These are phyloP conservation scores for Chaenocephalus aceratus DNA, from an alignment of 2,113 vertebrate genomes.

Conservation along the genomic window DNA sequence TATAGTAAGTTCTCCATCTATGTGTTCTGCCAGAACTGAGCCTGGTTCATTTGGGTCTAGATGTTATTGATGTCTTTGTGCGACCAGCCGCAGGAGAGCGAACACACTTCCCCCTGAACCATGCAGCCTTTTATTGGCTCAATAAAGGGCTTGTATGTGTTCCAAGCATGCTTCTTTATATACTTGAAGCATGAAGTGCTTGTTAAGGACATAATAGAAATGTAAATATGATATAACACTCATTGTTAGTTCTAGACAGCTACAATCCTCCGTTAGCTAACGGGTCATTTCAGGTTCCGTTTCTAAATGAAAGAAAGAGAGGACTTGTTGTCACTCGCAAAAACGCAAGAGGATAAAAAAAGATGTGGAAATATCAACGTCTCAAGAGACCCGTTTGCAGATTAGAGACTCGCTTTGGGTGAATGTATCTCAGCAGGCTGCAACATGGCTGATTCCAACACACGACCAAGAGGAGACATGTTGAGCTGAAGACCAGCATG, in stretches of 20 bases:
- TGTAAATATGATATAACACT: background rate
- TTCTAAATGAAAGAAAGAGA: background rate
- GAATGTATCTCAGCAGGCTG: too few species aligned
- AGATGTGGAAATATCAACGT: too few species aligned
- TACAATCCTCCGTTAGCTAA: background rate
- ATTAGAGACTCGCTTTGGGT: too few species aligned
- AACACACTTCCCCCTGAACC: constrained; percentile 81
- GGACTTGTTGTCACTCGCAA: too few species aligned
- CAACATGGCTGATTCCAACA: too few species aligned
- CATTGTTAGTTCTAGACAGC: background rate
- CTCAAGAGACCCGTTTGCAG: too few species aligned
- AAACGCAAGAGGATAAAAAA: too few species aligned
- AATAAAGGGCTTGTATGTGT: constrained; percentile 74
- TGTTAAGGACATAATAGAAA: background rate
- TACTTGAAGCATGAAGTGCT: constrained; percentile 49
- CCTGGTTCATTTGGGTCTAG: too few species aligned
- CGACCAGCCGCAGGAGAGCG: constrained; percentile 10
- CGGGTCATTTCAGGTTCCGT: background rate
- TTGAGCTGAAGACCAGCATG: too few species aligned
- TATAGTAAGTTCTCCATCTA: too few species aligned
- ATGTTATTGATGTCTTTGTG: background rate
- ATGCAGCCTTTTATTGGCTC: constrained; percentile 85
- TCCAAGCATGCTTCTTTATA: constrained; percentile 82
- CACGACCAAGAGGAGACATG: too few species aligned
- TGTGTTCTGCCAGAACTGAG: too few species aligned